These are phyloP conservation scores for Orestias chungarensis DNA, from an alignment of 2,797 vertebrate species.

Conservation along the genomic window DNA sequence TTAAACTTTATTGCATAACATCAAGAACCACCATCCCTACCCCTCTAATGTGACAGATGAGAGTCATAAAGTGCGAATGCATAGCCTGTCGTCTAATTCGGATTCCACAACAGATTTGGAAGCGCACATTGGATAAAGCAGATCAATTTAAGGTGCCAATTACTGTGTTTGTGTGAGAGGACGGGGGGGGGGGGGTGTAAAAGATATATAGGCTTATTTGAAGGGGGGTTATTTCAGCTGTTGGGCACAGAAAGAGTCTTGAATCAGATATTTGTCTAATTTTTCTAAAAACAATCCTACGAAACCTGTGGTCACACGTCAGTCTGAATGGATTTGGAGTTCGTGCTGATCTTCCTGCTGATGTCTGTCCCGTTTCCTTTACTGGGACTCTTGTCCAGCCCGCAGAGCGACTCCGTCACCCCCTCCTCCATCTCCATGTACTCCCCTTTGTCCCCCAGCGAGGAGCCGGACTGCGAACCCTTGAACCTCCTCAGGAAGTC, in stretches of 20 bases:
- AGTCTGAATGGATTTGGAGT: conserved; percentile 95
- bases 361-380: conserved; percentile 93
- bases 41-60: conserved; percentile 73
- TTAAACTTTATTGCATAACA: conserved; percentile 83
- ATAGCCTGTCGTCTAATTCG: conserved; percentile 69
- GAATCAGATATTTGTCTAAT: conserved; percentile 58
- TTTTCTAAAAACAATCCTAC: conserved; percentile 20
- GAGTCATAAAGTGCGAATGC: conserved; percentile 86
- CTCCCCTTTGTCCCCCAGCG: conserved; percentile 94
- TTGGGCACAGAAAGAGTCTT: conserved; percentile 58
- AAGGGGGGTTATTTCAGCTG: conserved; percentile 57
- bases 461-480: conserved; percentile 89
- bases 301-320: conserved; percentile 88
- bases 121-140: conserved; percentile 40
- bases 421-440: conserved; percentile 99
- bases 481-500: conserved; percentile 93
- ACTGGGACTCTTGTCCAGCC: conserved; percentile 91
- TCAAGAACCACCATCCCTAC: conserved; percentile 63
- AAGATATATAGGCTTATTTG: conserved; percentile 33
- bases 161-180: conserved; percentile 4
- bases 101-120: conserved; percentile 52
- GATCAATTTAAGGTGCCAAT: conserved; percentile 36
- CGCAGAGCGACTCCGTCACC: conserved; percentile 95
- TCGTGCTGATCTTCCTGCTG: conserved; percentile 91
- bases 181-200: conserved; percentile 44